These are phyloP conservation scores for Steatornis caripensis DNA, from an alignment of 2,113 vertebrate genomes.

Conservation along the genomic window DNA sequence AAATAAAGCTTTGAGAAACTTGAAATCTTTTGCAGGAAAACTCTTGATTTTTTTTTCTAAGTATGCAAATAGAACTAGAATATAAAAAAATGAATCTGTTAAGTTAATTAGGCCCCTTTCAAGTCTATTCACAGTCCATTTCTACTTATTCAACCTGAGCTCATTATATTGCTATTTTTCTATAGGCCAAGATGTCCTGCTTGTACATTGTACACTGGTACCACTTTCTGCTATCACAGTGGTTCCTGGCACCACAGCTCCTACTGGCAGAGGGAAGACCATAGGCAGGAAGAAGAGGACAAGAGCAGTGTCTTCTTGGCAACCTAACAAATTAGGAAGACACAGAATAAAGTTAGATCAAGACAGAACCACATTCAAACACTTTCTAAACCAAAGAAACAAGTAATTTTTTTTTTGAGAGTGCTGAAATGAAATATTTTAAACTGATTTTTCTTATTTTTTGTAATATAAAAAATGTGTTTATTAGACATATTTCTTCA, in stretches of 20 bases:
- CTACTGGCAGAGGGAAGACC: not conserved
- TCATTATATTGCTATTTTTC: not conserved
- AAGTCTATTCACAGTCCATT: not conserved
- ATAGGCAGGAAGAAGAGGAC: not conserved
- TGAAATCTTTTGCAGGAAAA: not conserved
- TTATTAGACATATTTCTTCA: not conserved
- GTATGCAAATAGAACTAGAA: not conserved
- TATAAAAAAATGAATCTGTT: not conserved
- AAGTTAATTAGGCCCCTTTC: not conserved
- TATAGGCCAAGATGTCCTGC: not conserved
- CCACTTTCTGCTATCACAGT: not conserved
- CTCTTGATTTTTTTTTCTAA: not conserved
- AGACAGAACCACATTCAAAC: not conserved
- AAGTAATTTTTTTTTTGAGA: not conserved
- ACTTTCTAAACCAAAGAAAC: not conserved
- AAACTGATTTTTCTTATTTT: not conserved
- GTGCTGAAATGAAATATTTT: not conserved
- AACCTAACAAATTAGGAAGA: not conserved
- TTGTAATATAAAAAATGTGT: not conserved
- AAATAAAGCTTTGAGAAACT: not conserved
- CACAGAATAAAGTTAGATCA: not conserved
- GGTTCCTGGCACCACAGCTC: not conserved
- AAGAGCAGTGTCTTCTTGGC: not conserved
- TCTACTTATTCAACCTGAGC: not conserved
- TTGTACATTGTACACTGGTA: not conserved